Base-by-base conservation (phyloP, 2,797 vertebrate genomes). In the Pyrocephalus nanus region DNA sequence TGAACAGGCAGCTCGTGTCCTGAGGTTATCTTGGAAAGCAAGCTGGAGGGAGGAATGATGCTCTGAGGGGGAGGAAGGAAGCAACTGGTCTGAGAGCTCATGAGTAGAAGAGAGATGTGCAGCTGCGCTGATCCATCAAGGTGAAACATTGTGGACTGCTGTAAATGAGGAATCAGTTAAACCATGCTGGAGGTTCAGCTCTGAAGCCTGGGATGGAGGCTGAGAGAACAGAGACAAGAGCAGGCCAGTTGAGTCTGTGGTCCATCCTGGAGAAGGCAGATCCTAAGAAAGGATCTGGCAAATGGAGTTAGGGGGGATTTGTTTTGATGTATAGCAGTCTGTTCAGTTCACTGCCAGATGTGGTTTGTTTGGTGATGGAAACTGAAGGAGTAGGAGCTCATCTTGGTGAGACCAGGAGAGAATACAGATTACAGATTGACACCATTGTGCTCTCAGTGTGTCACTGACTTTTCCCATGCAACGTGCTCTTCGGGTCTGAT, bases 311-410 rank as follows among this genome's bases (percentile, higher is more conserved):
- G 61, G 1, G 7, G 58, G 61, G 60, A 38, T 88, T 65, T 83
- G 72, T 67, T 95, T 73, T 76, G 80, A 32, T 93, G 40, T 50
- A 40, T 45, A 79, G 58, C 64, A 51, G 72, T 58, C 81, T 83
- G 87, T 57, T 88, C 78, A 12, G 78, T 91, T 76, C 71, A 55
- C 61, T 92, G 30, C 47, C 54, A 80, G 72, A 43, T 36, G 1
- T 55, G 57, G 57, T 87, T 91, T 93, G 57, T 86, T 94, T 92
- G 73, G 64, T 83, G 53, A 80, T 78, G 79, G 89, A 74, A 96
- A 77, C 25, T 0, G 0, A 85, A 86, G 66, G 86, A 89, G 42
- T 3, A 51, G 40, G 61, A 91, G 54, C 75, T 91, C 54, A 58
- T 87, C 30, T 82, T 3, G 0, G 15, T 16, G 78, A 72, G 78